A percentile compares a stretch with the other conserved stretches of the same genome.
Evolutionary conservation across 2,797 vertebrate species (phyloP).

Genomic region (Manis pentadactyla): DNA sequence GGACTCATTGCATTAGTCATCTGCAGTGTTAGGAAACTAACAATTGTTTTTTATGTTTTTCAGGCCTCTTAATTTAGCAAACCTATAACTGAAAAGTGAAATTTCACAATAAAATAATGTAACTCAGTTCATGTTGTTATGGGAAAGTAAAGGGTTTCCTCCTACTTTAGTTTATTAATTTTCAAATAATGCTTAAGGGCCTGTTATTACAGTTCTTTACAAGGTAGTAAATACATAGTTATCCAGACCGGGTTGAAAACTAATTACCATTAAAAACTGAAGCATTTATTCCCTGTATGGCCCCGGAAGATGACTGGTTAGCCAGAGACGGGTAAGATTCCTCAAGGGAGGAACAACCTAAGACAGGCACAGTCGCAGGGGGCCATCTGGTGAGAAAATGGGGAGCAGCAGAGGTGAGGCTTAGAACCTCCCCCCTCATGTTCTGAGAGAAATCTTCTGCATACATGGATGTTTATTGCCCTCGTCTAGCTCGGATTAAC

Average conservation of each 20-base stretch:
- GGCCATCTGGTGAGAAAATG: too few species aligned
- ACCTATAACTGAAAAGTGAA: conserved; percentile 91
- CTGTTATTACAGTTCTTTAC: conserved; percentile 91
- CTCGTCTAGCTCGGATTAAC: too few species aligned
- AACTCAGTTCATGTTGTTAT: conserved; percentile 87
- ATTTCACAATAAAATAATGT: conserved; percentile 90
- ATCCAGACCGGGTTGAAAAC: conserved; percentile 90
- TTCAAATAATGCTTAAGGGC: conserved; percentile 91
- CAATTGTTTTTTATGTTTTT: conserved; percentile 90
- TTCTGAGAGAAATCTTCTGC: too few species aligned
- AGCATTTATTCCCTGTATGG: too few species aligned
- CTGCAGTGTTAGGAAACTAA: conserved; percentile 89
- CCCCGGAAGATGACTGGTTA: too few species aligned
- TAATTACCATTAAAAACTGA: conserved; percentile 90
- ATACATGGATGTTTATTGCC: too few species aligned
- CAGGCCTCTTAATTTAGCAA: conserved; percentile 89
- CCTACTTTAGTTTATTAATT: conserved; percentile 91
- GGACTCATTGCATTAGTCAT: conserved; percentile 86
- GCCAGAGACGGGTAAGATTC: too few species aligned
- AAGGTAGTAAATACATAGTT: conserved; percentile 89
- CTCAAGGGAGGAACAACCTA: too few species aligned
- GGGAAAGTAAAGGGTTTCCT: conserved; percentile 89
- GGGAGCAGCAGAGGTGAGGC: too few species aligned
- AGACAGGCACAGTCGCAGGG: too few species aligned
- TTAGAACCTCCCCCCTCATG: too few species aligned